These are phyloP conservation scores for Pachypanchax playfairii DNA, from an alignment of 2,113 vertebrate species.

Conservation along the genomic window DNA sequence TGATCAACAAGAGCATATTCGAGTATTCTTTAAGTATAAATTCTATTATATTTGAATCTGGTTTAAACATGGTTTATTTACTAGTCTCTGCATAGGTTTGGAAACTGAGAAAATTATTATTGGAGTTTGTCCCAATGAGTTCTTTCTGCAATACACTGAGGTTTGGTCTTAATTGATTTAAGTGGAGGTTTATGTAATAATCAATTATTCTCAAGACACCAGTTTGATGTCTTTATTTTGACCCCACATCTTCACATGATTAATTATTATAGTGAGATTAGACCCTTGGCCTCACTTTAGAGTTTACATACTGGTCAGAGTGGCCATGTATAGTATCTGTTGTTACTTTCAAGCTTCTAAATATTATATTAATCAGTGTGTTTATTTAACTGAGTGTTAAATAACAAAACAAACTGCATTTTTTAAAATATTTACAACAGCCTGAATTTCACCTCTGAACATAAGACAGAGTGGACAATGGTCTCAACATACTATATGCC, in stretches of 20 bases:
- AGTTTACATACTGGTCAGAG: conserved; percentile 50
- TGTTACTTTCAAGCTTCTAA: conserved; percentile 38
- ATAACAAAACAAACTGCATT: neutral
- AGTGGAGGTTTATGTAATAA: conserved; percentile 60
- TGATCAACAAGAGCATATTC: too few relatives aligned
- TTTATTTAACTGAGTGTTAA: neutral
- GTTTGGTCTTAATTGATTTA: conserved; percentile 65
- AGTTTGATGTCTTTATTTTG: conserved; percentile 70
- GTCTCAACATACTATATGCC: neutral
- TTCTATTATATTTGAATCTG: neutral
- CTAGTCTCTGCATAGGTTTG: conserved; percentile 36
- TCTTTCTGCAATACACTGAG: conserved; percentile 40
- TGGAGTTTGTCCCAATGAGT: conserved; percentile 4
- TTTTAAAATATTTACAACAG: neutral
- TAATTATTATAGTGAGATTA: conserved; percentile 58
- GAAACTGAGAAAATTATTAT: conserved; percentile 39
- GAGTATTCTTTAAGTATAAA: neutral
- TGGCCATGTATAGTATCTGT: conserved; percentile 33
- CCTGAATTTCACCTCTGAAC: neutral
- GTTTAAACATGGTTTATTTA: conserved; percentile 57
- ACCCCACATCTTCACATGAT: conserved; percentile 55
- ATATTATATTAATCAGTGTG: neutral
- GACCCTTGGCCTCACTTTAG: conserved; percentile 64
- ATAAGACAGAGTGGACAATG: neutral
- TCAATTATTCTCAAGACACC: conserved; percentile 62